Evolutionary conservation across 1,140 invertebrate species (phyloP), one percentile per base, ranked within the genome.

Genomic region (Drosophila miranda): DNA sequence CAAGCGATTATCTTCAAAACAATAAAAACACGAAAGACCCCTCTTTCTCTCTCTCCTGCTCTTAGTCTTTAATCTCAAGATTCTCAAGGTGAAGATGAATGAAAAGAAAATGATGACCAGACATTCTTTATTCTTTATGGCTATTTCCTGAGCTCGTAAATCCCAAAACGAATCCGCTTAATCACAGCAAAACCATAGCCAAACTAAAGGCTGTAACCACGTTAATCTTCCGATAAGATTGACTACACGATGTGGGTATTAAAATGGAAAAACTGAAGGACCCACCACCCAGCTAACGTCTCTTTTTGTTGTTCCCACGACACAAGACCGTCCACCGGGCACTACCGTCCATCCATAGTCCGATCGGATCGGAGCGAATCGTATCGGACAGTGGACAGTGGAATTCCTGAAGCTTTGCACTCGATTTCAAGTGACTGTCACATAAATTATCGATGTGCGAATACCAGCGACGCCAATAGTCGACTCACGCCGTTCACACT

Each of bases 271-370:
- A 19, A 52, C 14, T 34, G 30, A 52, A 11, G 34, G 28, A 38
- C 34, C 34, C 3, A 13, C 3, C 34, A 38, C 5, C 11, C 4
- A 11, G 11, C 11, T 9, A 44, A 19, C 19, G 2, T 19, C 8
- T 14, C 23, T 43, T 28, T 30, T 55, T 55, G 41, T 45, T 72
- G 34, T 63, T 73, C 70, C 70, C 70, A 73, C 68, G 58, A 58
- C 51, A 45, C 56, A 56, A 52, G 9, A 30, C 6, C 7, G 28
- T 19, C 19, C 19, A 6, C 1, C 7, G 28, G 6, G 28, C 28
- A 26, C 23, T 26, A 54, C 34, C 43, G 59, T 52, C 56, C 11
- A 30, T 43, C 53, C 11, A 9, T 38, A 11, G 8, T 34, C 9
- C 8, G 9, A 34, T 34, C 30, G 9, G 8, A 30, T 30, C 30